Conservation (phyloP, 2,888 invertebrate species). For the Branchipolynoe longqiensis region DNA sequence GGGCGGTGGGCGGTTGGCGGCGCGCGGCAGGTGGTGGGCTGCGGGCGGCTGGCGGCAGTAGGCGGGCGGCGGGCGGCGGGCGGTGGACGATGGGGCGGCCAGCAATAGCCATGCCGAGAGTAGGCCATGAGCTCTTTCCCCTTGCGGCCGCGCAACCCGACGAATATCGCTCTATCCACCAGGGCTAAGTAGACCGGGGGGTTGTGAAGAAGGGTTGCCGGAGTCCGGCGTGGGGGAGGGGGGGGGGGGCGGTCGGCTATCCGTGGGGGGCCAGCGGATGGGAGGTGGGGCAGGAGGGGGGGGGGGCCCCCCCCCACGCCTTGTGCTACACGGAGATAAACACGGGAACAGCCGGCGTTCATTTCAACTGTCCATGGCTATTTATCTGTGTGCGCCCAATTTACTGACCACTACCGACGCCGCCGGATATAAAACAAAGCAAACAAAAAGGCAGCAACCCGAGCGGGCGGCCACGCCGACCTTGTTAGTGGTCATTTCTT, state of each 20-base stretch:
- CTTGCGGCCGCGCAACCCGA: too few species aligned
- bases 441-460: too few species aligned
- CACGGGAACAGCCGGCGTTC: neutral
- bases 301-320: neutral
- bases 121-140: too few species aligned
- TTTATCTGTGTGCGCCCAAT: conserved; percentile 23
- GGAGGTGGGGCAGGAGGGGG: neutral
- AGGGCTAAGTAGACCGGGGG: neutral
- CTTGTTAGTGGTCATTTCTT: neutral
- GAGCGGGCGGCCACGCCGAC: neutral
- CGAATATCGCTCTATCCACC: too few species aligned
- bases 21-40: neutral
- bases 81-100: neutral
- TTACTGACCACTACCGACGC: conserved; percentile 17
- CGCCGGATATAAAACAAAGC: conserved; percentile 15
- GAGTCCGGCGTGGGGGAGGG: too few species aligned
- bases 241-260: neutral
- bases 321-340: neutral
- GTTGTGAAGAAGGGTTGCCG: neutral
- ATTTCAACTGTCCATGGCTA: conserved; percentile 32
- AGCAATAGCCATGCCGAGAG: too few species aligned
- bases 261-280: too few species aligned
- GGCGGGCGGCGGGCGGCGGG: conserved; percentile 1
- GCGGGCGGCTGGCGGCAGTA: neutral
- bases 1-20: too few species aligned